These are phyloP conservation scores for Chesias legatella DNA, from an alignment of 2,888 invertebrate species.

Conservation along the genomic window DNA sequence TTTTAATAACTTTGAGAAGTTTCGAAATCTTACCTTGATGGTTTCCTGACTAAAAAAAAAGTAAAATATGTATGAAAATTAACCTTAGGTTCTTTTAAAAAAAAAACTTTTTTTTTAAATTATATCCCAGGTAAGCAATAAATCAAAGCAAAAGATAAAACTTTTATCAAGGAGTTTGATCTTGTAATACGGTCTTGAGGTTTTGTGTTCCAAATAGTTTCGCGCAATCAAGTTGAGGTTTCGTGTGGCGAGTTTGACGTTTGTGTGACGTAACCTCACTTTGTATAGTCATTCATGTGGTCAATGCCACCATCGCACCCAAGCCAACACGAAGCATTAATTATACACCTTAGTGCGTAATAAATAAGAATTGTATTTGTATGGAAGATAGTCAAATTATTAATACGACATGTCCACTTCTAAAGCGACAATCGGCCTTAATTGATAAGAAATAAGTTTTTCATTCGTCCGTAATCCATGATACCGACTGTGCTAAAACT, in stretches of 20 bases:
- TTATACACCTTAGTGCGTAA: not conserved
- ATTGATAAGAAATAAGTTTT: not conserved
- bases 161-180: not conserved
- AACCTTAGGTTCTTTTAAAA: too few relatives aligned
- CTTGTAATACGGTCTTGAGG: conserved; percentile 32
- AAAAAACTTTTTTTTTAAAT: too few relatives aligned
- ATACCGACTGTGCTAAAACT: too few relatives aligned
- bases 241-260: conserved; percentile 51
- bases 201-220: conserved; percentile 46
- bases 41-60: too few relatives aligned
- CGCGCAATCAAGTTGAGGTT: conserved; percentile 45
- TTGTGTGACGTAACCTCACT: conserved; percentile 31
- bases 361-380: too few relatives aligned
- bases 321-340: conserved; percentile 13
- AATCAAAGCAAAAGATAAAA: not conserved
- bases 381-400: too few relatives aligned
- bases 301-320: conserved; percentile 23
- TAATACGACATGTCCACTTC: not conserved
- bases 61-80: too few relatives aligned
- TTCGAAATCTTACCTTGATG: too few relatives aligned
- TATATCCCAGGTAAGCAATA: too few relatives aligned
- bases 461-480: too few relatives aligned
- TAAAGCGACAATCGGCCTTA: conserved; percentile 1
- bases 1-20: too few relatives aligned
- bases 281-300: conserved; percentile 20